Percentiles rank a stretch among this genome's conserved stretches.
These are phyloP conservation scores for Trissolcus brochymenae DNA, from an alignment of 2,888 invertebrate species.

Conservation along the genomic window DNA sequence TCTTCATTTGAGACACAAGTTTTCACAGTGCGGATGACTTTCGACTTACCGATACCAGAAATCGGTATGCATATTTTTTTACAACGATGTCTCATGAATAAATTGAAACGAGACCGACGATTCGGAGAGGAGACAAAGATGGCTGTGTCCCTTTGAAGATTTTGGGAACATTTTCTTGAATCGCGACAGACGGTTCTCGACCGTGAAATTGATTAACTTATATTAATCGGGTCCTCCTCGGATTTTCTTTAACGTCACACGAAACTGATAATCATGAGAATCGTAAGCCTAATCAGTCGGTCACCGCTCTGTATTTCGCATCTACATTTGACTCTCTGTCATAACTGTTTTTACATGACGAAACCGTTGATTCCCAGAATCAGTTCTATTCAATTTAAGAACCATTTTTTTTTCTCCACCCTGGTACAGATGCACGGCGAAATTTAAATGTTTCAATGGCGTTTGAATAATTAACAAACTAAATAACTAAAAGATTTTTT, in stretches of 20 bases:
- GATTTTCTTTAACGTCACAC: conserved; percentile 36
- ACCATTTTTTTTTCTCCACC: neutral
- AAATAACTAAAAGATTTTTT: neutral
- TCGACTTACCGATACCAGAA: too few relatives aligned
- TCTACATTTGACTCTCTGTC: conserved; percentile 7
- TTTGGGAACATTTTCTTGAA: conserved; percentile 12
- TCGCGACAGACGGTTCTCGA: conserved; percentile 26
- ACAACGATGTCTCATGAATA: too few relatives aligned
- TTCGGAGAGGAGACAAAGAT: too few relatives aligned
- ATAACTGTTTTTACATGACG: conserved; percentile 24
- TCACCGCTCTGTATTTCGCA: conserved; percentile 10
- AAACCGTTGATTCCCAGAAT: neutral
- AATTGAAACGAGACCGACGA: too few relatives aligned
- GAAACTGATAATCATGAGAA: conserved; percentile 31
- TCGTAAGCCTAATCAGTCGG: conserved; percentile 28
- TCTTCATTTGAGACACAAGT: too few relatives aligned
- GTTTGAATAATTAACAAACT: neutral
- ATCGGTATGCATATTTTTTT: too few relatives aligned
- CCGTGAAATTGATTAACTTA: conserved; percentile 39
- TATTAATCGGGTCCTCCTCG: conserved; percentile 37
- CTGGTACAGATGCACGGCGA: neutral
- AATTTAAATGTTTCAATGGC: neutral
- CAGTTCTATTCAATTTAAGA: neutral
- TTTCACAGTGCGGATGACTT: too few relatives aligned
- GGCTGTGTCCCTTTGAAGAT: neutral